phyloP scores from a whole-genome alignment of 2,888 invertebrate genomes.

The Lottia gigantea region DNA sequence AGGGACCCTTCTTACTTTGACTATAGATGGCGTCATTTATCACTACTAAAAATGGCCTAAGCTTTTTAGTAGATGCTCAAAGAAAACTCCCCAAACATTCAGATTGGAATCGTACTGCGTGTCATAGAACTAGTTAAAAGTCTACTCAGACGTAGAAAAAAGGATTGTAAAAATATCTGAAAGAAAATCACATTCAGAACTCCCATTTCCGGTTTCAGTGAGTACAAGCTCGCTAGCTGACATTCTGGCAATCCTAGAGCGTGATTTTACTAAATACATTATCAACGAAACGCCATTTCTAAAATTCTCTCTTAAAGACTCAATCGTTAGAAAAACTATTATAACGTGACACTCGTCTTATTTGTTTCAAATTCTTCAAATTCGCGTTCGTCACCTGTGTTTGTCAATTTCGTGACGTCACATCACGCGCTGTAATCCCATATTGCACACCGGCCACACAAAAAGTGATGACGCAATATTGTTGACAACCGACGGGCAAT shows the following conservation, averaged over 20 bases:
- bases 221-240: background rate
- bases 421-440: background rate
- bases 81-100: too few species aligned
- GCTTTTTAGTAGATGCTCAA: too few species aligned
- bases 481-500: background rate
- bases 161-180: too few species aligned
- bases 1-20: too few species aligned
- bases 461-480: background rate
- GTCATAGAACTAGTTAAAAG: too few species aligned
- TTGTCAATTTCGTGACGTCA: background rate
- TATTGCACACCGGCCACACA: conserved; percentile 3
- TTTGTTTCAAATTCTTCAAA: conserved; percentile 10
- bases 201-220: background rate
- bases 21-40: too few species aligned
- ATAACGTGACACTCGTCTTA: conserved; percentile 3
- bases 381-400: conserved; percentile 7
- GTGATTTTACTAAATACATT: conserved; percentile 8
- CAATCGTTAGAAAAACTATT: conserved; percentile 2
- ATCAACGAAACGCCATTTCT: conserved; percentile 4
- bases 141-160: too few species aligned
- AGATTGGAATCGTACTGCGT: too few species aligned
- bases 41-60: too few species aligned
- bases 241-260: background rate
- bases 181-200: background rate
- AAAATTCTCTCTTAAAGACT: conserved; percentile 1